Percentiles rank a stretch among this genome's conserved stretches.
phyloP scores from a whole-genome alignment of 2,113 vertebrate genomes.

The Heliornis fulica region DNA sequence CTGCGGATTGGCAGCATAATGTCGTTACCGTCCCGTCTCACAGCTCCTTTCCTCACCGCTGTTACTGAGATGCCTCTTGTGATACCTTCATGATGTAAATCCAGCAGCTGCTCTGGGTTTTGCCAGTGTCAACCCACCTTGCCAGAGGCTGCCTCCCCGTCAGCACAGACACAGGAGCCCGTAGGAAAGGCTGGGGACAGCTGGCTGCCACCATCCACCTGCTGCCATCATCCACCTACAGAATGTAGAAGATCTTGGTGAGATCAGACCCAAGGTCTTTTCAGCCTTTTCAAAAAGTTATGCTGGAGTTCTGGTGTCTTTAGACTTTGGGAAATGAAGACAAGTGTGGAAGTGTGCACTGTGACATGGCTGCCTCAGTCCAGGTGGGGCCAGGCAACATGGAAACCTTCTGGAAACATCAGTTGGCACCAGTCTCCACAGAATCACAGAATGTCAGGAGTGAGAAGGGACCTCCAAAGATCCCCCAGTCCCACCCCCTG shows the following conservation, averaged over 20 bases:
- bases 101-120: neutral
- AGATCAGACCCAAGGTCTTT: neutral
- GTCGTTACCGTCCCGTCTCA: neutral
- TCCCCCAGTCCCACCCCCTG: too few species aligned
- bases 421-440: too few species aligned
- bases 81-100: neutral
- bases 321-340: neutral
- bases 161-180: too few species aligned
- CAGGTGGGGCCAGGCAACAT: neutral
- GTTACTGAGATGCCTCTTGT: neutral
- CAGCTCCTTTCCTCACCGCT: neutral
- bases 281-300: neutral
- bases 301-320: neutral
- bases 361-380: fast-evolving
- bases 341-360: neutral
- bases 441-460: too few species aligned
- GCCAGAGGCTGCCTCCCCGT: neutral
- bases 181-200: neutral
- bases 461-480: too few species aligned
- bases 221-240: neutral
- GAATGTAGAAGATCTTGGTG: neutral
- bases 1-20: neutral
- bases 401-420: neutral
- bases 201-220: neutral
- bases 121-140: neutral